These are phyloP conservation scores for Platygyra sinensis DNA, from an alignment of 64 coral and sea anemone genomes.

Conservation along the genomic window DNA sequence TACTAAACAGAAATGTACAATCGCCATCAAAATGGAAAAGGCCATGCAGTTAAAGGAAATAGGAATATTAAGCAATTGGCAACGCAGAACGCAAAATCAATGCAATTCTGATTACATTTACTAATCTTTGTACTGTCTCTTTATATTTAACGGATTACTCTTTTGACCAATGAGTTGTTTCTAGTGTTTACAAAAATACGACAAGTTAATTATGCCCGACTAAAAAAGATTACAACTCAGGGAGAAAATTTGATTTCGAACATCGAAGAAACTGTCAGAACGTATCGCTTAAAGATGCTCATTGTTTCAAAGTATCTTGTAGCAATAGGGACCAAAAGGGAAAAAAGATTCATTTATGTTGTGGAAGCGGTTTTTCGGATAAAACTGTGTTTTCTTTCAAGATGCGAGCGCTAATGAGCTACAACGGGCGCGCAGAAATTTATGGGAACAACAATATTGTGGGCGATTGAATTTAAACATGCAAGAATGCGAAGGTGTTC, in stretches of 20 bases:
- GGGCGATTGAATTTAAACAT: neutral
- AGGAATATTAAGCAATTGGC: neutral
- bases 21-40: neutral
- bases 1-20: neutral
- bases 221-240: neutral
- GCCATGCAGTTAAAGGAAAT: neutral
- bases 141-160: neutral
- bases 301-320: too few species aligned
- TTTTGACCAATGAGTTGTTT: conserved; percentile 2
- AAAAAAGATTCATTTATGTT: neutral
- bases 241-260: too few species aligned
- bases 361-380: neutral
- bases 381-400: neutral
- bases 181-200: conserved; percentile 1
- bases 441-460: neutral
- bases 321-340: too few species aligned
- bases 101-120: neutral
- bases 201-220: neutral
- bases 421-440: neutral
- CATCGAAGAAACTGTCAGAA: too few species aligned
- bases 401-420: neutral
- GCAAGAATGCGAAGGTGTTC: neutral
- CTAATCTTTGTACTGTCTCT: neutral
- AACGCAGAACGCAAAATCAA: neutral
- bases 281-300: too few species aligned